phyloP scores from a whole-genome alignment of 2,797 vertebrate genomes.

The Gobio occitaniae region DNA sequence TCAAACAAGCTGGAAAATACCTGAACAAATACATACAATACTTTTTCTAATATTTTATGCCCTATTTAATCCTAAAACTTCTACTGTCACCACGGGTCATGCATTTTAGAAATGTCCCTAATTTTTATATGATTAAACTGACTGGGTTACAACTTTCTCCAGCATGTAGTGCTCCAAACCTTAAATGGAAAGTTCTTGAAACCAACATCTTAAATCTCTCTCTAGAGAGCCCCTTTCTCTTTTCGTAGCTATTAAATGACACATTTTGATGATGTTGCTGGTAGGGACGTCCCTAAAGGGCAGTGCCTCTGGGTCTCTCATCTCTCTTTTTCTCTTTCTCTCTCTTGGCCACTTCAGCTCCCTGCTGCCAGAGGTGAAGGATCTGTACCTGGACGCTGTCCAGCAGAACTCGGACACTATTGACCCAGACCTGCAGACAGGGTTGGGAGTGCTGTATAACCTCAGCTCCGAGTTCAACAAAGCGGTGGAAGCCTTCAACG shows the following conservation, averaged over 20 bases:
- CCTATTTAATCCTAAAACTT: neutral
- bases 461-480: constrained; percentile 95
- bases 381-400: constrained; percentile 92
- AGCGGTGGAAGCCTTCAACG: constrained; percentile 97
- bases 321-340: neutral
- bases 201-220: constrained; percentile 58
- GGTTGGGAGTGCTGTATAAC: constrained; percentile 96
- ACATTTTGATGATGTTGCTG: constrained; percentile 37
- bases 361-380: constrained; percentile 90
- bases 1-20: neutral
- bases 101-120: neutral
- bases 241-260: constrained; percentile 36
- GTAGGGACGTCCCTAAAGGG: constrained; percentile 24
- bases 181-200: constrained; percentile 8
- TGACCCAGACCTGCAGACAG: constrained; percentile 96
- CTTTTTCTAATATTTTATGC: neutral
- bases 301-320: constrained; percentile 12
- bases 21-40: neutral
- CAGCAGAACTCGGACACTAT: constrained; percentile 90
- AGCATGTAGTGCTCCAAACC: neutral
- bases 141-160: neutral
- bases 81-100: neutral
- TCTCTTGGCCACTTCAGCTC: constrained; percentile 73
- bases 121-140: neutral
- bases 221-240: constrained; percentile 14